Evolutionary conservation across 2,888 invertebrate species (phyloP).

Genomic region (Eristalis intricaria): DNA sequence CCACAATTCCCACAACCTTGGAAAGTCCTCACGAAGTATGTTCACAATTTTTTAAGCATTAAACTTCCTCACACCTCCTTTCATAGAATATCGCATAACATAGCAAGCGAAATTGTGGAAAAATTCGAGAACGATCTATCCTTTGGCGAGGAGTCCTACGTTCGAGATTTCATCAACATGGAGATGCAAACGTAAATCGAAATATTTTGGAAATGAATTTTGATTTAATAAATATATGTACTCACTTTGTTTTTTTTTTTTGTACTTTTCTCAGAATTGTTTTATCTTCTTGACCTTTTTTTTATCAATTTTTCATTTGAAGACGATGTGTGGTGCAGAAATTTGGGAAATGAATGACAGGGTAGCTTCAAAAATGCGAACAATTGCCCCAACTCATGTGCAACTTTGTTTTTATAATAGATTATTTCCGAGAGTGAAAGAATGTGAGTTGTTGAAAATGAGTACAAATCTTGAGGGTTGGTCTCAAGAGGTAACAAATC

Average conservation of each 20-base stretch:
- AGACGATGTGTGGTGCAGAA: constrained; percentile 17
- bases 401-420: constrained; percentile 33
- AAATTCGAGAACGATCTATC: constrained; percentile 72
- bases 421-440: neutral
- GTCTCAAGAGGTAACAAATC: no score
- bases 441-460: neutral
- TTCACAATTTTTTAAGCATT: neutral
- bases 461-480: neutral
- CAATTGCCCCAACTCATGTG: constrained; percentile 6
- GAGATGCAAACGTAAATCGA: constrained; percentile 71
- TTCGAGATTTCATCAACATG: constrained; percentile 74
- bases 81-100: constrained; percentile 73
- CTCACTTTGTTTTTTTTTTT: constrained; percentile 42
- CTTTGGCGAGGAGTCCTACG: constrained; percentile 74
- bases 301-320: constrained; percentile 2
- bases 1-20: constrained; percentile 69
- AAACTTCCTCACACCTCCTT: constrained; percentile 5
- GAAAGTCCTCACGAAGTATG: constrained; percentile 71
- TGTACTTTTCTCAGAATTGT: constrained; percentile 1
- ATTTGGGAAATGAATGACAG: constrained; percentile 38
- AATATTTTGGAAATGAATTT: neutral
- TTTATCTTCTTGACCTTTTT: constrained; percentile 5
- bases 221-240: constrained; percentile 4
- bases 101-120: constrained; percentile 73
- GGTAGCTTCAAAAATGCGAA: neutral